A percentile compares a stretch with the other conserved stretches of the same genome.
phyloP scores from a whole-genome alignment of 2,797 vertebrate genomes.

The Apogon talboti region DNA sequence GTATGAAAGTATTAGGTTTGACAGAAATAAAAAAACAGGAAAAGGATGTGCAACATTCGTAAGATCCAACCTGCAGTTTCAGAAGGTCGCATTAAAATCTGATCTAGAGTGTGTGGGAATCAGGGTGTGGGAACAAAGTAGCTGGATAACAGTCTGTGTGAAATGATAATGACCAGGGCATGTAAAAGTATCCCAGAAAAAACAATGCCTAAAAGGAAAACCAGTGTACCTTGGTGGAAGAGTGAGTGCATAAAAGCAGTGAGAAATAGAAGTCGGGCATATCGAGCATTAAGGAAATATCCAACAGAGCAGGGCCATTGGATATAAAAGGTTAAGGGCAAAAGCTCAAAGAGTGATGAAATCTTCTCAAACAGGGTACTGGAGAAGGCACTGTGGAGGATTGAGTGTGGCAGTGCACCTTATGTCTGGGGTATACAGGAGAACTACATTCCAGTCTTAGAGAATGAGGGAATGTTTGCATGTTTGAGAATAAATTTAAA shows the following conservation, averaged over 20 bases:
- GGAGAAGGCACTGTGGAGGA: too few relatives aligned
- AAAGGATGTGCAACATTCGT: conserved; percentile 5
- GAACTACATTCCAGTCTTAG: too few relatives aligned
- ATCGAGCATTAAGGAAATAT: not conserved
- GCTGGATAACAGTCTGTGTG: not conserved
- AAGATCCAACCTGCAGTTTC: not conserved
- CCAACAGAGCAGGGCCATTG: not conserved
- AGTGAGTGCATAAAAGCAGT: not conserved
- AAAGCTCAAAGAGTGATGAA: not conserved
- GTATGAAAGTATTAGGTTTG: not conserved
- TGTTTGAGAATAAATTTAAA: too few relatives aligned
- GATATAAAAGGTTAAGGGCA: not conserved
- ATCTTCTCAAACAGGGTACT: not conserved
- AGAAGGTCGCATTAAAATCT: too few relatives aligned
- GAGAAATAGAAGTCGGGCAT: too few relatives aligned
- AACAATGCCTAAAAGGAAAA: not conserved
- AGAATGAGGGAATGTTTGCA: too few relatives aligned
- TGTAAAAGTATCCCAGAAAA: not conserved
- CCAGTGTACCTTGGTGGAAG: not conserved
- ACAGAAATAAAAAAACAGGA: not conserved
- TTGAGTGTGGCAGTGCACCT: too few relatives aligned
- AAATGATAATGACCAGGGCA: not conserved
- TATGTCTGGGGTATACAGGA: too few relatives aligned
- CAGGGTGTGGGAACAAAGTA: not conserved
- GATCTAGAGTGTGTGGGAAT: not conserved